Base-by-base conservation (phyloP, 2,113 vertebrate species). In the Pontoporia blainvillei region DNA sequence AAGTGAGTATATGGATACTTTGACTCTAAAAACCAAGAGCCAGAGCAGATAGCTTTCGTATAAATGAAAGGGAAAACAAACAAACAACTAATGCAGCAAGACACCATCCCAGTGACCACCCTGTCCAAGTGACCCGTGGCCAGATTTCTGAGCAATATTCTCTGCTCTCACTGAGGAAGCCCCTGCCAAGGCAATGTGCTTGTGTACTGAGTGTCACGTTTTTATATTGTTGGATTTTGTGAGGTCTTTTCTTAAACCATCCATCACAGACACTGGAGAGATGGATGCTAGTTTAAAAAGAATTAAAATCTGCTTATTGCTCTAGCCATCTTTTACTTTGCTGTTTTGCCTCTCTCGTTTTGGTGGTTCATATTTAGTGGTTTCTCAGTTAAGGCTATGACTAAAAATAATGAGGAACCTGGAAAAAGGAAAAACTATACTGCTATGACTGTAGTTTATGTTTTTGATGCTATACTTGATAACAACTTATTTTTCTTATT, bases 231-330 rank as follows among this genome's bases (percentile, higher is more conserved):
- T 73, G 71, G 69, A 31, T 94, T 89, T 91, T 49, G 34, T 86
- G 73, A 94, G 12, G 12, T 54, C 44, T 87, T 88, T 25, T 81
- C 54, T 93, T 54, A 90, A 86, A 92, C 36, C 9, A 23, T 46
- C 75, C 41, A 73, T 91, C 89, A 66, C 39, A 75, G 82, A 64
- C 44, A 64, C 34, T 31, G 46, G 83, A 90, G 73, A 83, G 67
- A 92, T 72, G 11, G 39, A 36, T 90, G 9, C 4, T 49, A 97
- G 96, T 36, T 64, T 27, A 89, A 96, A 84, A 44, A 62, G 59
- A 96, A 90, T 54, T 95, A 96, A 98, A 95, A n/a, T 83, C 21
- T 75, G 29, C 27, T 81, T 49, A 59, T 94, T 39, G 2, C 84
- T 90, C 13, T 73, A 78, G 67, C 39, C 3, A 94, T 91, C 46